Base-by-base conservation (phyloP, 2,113 vertebrate species). In the Glareola pratincola region DNA sequence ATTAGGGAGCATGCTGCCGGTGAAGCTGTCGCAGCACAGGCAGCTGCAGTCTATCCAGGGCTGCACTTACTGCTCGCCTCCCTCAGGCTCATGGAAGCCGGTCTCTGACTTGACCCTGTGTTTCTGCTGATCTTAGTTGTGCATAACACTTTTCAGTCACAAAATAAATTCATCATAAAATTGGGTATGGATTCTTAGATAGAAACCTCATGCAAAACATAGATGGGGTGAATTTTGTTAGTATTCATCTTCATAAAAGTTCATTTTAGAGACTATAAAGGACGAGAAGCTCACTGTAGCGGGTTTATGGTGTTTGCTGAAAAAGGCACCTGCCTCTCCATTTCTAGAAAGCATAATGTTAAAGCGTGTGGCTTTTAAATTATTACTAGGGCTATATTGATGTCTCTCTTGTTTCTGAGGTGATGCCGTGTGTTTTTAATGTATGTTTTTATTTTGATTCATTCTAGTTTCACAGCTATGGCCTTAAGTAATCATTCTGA, bases 371-470 rank as follows among this genome's bases (percentile, higher is more conserved):
- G 63, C 82, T 96, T 94, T 77, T 91, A 83, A 92, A 76, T 91
- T 72, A 95, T 78, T 93, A 50, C n/a, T 75, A 27, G 72, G 50
- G 34, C 63, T 92, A 1, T 63, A 69, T 90, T 85, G 67, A 92
- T 47, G 30, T n/a, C 41, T 14, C 10, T 5, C 36, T 92, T 8
- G 0, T 90, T 92, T 90, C 88, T 74, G 41, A 75, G 37, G 41
- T 83, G 87, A 73, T 67, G 54, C 32, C 72, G 82, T 83, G 41
- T 92, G 77, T 66, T 90, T 93, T 90, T 90, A 88, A 93, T 87
- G 14, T 77, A 30, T 71, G 62, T 59, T 94, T 97, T 87, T 89
- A 63, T 94, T 96, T 95, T 94, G 72, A 83, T 81, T 91, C 78
- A 69, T 91, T 91, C 27, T 48, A 48, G 72, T 89, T 96, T 96